Evolutionary conservation across 2,797 vertebrate species (phyloP), one percentile per base, ranked within the genome.

Genomic region (Hybognathus amarus): DNA sequence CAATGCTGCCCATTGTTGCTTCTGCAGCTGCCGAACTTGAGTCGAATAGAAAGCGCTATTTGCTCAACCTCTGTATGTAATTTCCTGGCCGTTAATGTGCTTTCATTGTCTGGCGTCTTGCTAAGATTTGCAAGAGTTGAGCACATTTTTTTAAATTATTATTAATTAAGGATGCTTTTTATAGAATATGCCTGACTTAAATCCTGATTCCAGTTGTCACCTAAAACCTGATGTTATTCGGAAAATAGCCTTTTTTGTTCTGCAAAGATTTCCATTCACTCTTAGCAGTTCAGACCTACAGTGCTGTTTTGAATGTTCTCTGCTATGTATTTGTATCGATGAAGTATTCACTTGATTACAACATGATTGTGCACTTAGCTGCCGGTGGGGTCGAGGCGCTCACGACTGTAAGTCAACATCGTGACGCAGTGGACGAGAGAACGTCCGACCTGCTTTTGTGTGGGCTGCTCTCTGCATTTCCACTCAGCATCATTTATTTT

Each of bases 391-490:
- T 77, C 42, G 50, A 83, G 70, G 15, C 30, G 7, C 45, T 17
- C n/a, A 52, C 42, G 68, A 69, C 63, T 83, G 82, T 18, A 45
- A 85, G 84, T 84, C 86, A 80, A 76, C 63, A 78, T 87, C 64
- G 85, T 86, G 88, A 85, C 17, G 33, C 74, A 40, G 74, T 70
- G 24, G 77, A 80, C 40, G 71, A 40, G 67, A 59, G 80, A 83
- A 66, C 71, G 4, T 50, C 78, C 64, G 50, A 67, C 83, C 80
- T 79, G 82, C 76, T 76, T 80, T 80, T 70, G 79, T 38, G 83
- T 88, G 86, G 85, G 88, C 69, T 78, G 80, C 70, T 80, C 30
- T 85, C 54, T 80, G 67, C 27, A 8, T 61, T 64, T 77, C 78
- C 73, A 47, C 64, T 80, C 74, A 54, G 64, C 83, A 81, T 87